Percentiles rank a stretch among this genome's conserved stretches.
Conservation (phyloP, 1,140 invertebrate species). For the Andricus grossulariae region DNA sequence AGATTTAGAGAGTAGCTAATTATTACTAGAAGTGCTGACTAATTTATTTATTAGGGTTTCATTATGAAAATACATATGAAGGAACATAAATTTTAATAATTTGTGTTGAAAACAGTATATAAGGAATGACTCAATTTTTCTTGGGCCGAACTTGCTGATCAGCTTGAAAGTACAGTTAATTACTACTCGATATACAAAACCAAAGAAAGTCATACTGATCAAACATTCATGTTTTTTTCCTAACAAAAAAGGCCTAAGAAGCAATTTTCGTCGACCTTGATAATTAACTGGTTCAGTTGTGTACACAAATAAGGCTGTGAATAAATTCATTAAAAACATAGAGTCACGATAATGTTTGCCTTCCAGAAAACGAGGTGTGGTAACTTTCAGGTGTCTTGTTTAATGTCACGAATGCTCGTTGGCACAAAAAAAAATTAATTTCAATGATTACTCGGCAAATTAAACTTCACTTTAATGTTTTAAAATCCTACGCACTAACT, state of each 20-base stretch:
- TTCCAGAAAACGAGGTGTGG: too few species aligned
- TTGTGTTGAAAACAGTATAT: neutral
- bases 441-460: too few species aligned
- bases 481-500: too few species aligned
- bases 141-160: neutral
- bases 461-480: too few species aligned
- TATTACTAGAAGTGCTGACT: too few species aligned
- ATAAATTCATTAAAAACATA: neutral
- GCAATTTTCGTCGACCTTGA: neutral
- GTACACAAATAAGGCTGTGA: neutral
- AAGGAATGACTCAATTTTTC: neutral
- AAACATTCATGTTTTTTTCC: neutral
- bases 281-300: slow-evolving; percentile 28
- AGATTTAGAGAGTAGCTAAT: too few species aligned
- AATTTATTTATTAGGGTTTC: too few species aligned
- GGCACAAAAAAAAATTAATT: too few species aligned
- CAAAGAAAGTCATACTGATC: neutral
- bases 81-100: too few species aligned
- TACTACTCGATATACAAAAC: neutral
- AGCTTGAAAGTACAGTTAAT: slow-evolving; percentile 14
- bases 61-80: too few species aligned
- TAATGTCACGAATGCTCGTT: too few species aligned
- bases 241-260: neutral
- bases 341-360: neutral
- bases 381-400: too few species aligned